Conservation (phyloP, 1,140 invertebrate species). For the Phthorimaea operculella region DNA sequence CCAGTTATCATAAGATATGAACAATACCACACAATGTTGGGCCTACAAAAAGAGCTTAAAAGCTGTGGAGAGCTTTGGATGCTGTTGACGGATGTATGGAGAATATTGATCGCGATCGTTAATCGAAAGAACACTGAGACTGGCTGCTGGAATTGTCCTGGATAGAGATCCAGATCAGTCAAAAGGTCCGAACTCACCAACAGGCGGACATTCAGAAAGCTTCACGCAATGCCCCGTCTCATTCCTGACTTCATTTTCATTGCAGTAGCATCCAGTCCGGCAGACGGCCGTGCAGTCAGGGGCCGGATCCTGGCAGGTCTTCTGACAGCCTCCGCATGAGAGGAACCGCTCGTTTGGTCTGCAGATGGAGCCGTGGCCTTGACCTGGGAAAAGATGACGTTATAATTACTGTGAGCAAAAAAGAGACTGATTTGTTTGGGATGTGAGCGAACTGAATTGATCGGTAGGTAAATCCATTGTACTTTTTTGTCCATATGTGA, state of each 20-base stretch:
- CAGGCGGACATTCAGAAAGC: conserved; percentile 26
- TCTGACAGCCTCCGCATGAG: conserved; percentile 28
- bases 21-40: no score
- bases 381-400: background rate
- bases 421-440: no score
- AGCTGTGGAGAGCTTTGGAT: no score
- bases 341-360: conserved; percentile 23
- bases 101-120: no score
- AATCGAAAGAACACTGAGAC: no score
- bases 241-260: conserved; percentile 22
- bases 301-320: conserved; percentile 25
- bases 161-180: background rate
- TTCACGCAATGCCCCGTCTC: conserved; percentile 25
- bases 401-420: background rate
- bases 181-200: conserved; percentile 17
- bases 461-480: background rate
- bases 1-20: no score
- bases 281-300: conserved; percentile 28
- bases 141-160: no score
- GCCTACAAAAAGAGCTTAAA: no score
- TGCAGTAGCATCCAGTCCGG: conserved; percentile 31
- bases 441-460: no score
- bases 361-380: conserved; percentile 12
- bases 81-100: no score
- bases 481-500: background rate